These are phyloP conservation scores for Amphiura filiformis DNA, from an alignment of 35 echinoderm and acorn worm species.

Conservation along the genomic window DNA sequence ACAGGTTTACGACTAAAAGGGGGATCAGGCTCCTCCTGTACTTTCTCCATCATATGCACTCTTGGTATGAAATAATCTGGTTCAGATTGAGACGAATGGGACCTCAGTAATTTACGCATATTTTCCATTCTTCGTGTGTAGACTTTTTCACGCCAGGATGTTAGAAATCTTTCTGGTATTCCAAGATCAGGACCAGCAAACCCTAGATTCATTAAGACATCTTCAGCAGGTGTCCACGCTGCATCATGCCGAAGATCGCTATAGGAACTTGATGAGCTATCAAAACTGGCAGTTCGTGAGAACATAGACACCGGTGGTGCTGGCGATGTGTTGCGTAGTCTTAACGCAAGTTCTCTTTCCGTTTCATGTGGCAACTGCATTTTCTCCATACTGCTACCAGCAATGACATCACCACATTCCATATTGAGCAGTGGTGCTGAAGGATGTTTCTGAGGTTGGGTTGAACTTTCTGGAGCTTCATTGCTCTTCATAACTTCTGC, in stretches of 20 bases:
- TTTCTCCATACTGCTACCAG: neutral
- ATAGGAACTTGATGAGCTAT: slow-evolving; percentile 42
- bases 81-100: neutral
- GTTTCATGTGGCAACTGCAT: slow-evolving; percentile 23
- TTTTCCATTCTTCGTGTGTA: slow-evolving; percentile 55
- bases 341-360: neutral
- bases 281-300: slow-evolving; percentile 61
- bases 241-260: slow-evolving; percentile 16
- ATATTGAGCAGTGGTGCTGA: slow-evolving; percentile 6
- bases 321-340: slow-evolving; percentile 39
- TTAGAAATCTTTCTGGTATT: slow-evolving; percentile 80
- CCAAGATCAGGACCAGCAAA: slow-evolving; percentile 78
- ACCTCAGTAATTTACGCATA: slow-evolving; percentile 28
- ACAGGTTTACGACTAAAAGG: neutral
- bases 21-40: neutral
- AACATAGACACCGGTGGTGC: slow-evolving; percentile 8
- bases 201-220: slow-evolving; percentile 78
- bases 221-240: slow-evolving; percentile 66
- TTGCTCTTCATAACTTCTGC: slow-evolving; percentile 12
- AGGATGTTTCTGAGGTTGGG: neutral
- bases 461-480: slow-evolving; percentile 16
- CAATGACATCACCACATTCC: slow-evolving; percentile 40
- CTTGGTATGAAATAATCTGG: neutral
- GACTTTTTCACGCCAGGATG: slow-evolving; percentile 72
- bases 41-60: neutral